Evolutionary conservation across 2,797 vertebrate species (phyloP), one percentile per base, ranked within the genome.

Genomic region (Chrosomus eos): DNA sequence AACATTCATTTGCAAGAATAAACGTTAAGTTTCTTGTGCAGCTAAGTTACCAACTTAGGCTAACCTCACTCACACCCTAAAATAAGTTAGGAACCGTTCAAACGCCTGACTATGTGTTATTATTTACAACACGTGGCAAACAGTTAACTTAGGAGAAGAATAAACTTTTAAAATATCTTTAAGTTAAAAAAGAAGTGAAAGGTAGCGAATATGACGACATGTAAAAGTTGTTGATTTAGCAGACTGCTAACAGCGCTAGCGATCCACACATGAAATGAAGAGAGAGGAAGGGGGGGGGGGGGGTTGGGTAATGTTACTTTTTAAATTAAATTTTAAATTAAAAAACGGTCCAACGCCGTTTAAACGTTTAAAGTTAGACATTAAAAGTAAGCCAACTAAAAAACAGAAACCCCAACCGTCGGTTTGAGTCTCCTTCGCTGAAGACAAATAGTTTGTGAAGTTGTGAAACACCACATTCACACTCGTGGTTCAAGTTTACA

Each of bases 381-480:
- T 8, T 2, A 28, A 23, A 26, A 1, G 0, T 10, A 51, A n/a
- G 28, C 21, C 16, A 28, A 66, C 2, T 3, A 36, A 13, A 7
- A 28, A 84, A 68, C 14, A 60, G 19, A 45, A 60, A 19, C 5
- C 9, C 3, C 14, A 43, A 16, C 23, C 70, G 13, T 28, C 6
- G n/a, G 3, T 19, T 23, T 2, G 26, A 72, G 55, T 45, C 6
- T 31, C 4, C 16, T 43, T 45, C 28, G 23, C 16, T 8, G 7
- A n/a, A 71, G 7, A 53, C 28, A 5, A 9, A 64, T 45, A 79
- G 83, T 85, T 85, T 51, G 51, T 28, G 19, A 85, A 85, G 83
- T 85, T 73, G 55, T n/a, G 58, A 66, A 80, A 85, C 92, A 81
- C 89, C 90, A 88, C 90, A 87, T 85, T 88, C 28, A 75, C 79